Evolutionary conservation across 30 jellyfish, hydroid and myxozoan species (phyloP), one percentile per base, ranked within the genome.

Genomic region (Cassiopea xamachana): DNA sequence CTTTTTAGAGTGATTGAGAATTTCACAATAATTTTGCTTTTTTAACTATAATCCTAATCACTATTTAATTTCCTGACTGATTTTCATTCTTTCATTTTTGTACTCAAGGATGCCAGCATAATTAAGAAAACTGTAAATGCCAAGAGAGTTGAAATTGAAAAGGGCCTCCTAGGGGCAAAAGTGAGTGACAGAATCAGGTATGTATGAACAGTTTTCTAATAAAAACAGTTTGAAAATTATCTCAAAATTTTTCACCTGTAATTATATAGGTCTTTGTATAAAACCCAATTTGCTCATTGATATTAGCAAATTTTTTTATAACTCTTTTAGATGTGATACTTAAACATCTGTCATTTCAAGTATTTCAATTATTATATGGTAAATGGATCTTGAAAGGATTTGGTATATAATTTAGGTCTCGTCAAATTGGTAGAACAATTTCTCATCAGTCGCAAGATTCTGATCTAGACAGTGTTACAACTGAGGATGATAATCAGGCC

Each of bases 31-130:
- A n/a, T n/a, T n/a, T n/a, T n/a, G n/a, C n/a, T n/a, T 14, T 80
- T 64, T 17, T 58, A 80, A 48, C 46, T 4, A 44, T 12, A 17
- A 50, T 77, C 39, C 2, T 15, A 50, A 51, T 51, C 64, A 51
- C 8, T 51, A 51, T 14, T 62, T 14, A 4, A 62, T 17, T 3
- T 13, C 69, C 13, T 58, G 69, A 58, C 69, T 58, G 69, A 7
- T 58, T 7, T 58, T 3, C 14, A 13, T 62, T 4, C 9, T 4
- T 62, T 1, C 55, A 6, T 14, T n/a, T 14, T 2, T 48, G 46
- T 49, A 17, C 51, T 89, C 58, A 79, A 95, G 99, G 99, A 95
- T 87, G 99, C 99, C 48, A 85, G 95, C 1, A 27, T 75, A 19
- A 84, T 95, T n/a, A 95, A 91, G 93, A 91, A 87, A 51, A 93